These are phyloP conservation scores for Eilema depressum DNA, from an alignment of 2,888 invertebrate genomes.

Conservation along the genomic window DNA sequence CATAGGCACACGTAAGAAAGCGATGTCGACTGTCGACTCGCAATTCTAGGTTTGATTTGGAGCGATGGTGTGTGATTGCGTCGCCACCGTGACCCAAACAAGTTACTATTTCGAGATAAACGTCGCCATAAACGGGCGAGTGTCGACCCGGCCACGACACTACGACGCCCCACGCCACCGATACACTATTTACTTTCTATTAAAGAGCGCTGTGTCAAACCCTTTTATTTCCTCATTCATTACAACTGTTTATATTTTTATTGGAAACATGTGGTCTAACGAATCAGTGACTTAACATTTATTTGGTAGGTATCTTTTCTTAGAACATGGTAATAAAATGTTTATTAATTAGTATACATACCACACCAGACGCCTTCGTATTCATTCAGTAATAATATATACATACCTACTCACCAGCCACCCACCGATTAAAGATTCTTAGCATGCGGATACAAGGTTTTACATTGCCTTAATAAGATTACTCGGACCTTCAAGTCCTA, in stretches of 20 bases:
- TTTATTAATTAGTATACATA: slow-evolving; percentile 39
- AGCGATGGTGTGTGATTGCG: slow-evolving; percentile 80
- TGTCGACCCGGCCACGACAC: slow-evolving; percentile 64
- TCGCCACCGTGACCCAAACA: slow-evolving; percentile 80
- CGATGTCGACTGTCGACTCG: slow-evolving; percentile 45
- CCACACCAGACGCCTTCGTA: slow-evolving; percentile 60
- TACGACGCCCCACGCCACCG: slow-evolving; percentile 55
- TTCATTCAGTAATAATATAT: slow-evolving; percentile 53
- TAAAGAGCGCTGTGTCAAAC: slow-evolving; percentile 61
- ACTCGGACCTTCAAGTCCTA: slow-evolving; percentile 66
- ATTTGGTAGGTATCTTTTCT: slow-evolving; percentile 5
- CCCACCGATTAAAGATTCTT: slow-evolving; percentile 60
- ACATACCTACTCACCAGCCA: slow-evolving; percentile 49
- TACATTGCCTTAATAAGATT: slow-evolving; percentile 59
- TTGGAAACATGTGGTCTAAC: slow-evolving; percentile 39
- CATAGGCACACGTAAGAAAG: slow-evolving; percentile 41
- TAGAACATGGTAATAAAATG: slow-evolving; percentile 6
- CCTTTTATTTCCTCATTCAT: slow-evolving; percentile 39
- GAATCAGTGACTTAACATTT: slow-evolving; percentile 20
- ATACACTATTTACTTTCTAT: slow-evolving; percentile 70
- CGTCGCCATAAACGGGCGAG: slow-evolving; percentile 80
- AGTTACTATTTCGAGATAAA: slow-evolving; percentile 86
- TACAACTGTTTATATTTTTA: slow-evolving; percentile 40
- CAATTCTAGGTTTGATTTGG: slow-evolving; percentile 76
- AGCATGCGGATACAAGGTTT: slow-evolving; percentile 56